Evolutionary conservation across 2,888 invertebrate species (phyloP).

Genomic region (Pseudococcus longispinus): DNA sequence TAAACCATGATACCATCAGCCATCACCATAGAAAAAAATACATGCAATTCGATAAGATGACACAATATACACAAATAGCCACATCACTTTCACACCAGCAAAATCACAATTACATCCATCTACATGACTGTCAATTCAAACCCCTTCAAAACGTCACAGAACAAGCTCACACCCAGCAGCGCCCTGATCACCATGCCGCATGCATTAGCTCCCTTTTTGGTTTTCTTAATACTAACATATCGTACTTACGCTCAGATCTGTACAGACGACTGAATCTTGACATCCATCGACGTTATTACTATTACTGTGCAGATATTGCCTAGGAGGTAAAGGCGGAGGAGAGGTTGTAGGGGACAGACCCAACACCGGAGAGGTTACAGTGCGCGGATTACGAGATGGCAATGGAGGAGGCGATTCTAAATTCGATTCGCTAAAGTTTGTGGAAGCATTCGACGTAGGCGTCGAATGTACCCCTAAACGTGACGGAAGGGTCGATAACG

Average conservation of each 20-base stretch:
- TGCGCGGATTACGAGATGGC: constrained; percentile 63
- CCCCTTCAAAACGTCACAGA: neutral
- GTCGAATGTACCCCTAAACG: constrained; percentile 50
- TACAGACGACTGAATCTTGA: constrained; percentile 37
- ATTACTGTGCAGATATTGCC: constrained; percentile 49
- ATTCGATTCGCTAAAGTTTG: neutral
- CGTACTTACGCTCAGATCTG: constrained; percentile 51
- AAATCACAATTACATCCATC: neutral
- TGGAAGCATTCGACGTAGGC: constrained; percentile 23
- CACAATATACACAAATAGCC: too few relatives aligned
- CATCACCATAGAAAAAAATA: neutral
- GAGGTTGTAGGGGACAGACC: constrained; percentile 58
- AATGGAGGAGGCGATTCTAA: constrained; percentile 63
- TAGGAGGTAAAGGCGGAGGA: constrained; percentile 63
- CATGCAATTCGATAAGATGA: neutral
- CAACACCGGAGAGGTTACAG: constrained; percentile 62
- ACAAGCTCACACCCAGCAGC: neutral
- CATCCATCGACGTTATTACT: constrained; percentile 22
- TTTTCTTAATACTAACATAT: neutral
- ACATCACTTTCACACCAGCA: too few relatives aligned
- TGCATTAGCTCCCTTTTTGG: neutral
- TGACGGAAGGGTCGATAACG: constrained; percentile 57
- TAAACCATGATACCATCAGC: neutral
- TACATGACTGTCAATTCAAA: neutral
- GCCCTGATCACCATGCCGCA: neutral